phyloP scores from a whole-genome alignment of 2,888 invertebrate genomes.

The Eudiplozoon nipponicum region DNA sequence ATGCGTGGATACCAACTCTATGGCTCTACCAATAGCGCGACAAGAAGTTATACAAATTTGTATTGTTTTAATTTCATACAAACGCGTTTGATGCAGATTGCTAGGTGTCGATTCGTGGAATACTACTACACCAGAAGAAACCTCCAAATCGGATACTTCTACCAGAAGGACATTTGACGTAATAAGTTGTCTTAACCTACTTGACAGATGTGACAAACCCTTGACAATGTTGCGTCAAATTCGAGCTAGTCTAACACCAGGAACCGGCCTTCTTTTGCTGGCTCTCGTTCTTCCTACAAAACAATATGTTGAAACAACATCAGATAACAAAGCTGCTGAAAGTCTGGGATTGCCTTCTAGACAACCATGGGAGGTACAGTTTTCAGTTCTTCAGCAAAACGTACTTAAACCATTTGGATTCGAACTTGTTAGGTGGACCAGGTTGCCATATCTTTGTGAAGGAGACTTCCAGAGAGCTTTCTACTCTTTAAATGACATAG shows the following conservation, averaged over 20 bases:
- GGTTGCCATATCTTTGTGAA: conserved; percentile 75
- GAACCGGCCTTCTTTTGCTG: conserved; percentile 41
- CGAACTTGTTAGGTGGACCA: conserved; percentile 47
- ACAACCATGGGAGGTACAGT: conserved; percentile 36
- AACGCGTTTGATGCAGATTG: no score
- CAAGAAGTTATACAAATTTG: no score
- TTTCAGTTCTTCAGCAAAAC: conserved; percentile 35
- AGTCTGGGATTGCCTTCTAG: no score
- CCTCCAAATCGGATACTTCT: no score
- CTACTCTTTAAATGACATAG: conserved; percentile 59
- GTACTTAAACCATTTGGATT: conserved; percentile 40
- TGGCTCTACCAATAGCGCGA: no score
- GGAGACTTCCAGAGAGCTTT: conserved; percentile 47
- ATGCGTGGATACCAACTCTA: no score
- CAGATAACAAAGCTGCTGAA: no score
- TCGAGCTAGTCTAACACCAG: conserved; percentile 37
- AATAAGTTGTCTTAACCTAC: conserved; percentile 56
- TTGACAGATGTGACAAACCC: conserved; percentile 65
- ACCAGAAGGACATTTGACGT: no score
- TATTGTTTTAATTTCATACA: no score
- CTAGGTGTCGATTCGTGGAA: no score
- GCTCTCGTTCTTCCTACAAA: conserved; percentile 68
- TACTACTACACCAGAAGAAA: no score
- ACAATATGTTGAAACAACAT: conserved; percentile 77
- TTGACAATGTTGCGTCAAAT: conserved; percentile 44